These are phyloP conservation scores for Karalla daura DNA, from an alignment of 2,797 vertebrate species.

Conservation along the genomic window DNA sequence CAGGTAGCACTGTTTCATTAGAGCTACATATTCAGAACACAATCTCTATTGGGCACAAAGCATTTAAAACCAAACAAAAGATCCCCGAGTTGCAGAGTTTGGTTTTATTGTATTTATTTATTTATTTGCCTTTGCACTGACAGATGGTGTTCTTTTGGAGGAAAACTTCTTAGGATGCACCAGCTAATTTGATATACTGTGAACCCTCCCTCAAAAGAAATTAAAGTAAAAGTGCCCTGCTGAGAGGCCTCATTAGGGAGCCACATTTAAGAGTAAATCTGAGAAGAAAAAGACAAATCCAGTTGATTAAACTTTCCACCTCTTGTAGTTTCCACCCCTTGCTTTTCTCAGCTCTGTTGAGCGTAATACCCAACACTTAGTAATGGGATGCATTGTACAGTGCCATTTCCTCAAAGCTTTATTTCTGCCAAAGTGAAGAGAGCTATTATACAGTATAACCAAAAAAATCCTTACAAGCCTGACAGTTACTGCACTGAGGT, in stretches of 20 bases:
- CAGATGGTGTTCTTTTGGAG: constrained; percentile 55
- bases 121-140: constrained; percentile 26
- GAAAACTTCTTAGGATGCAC: constrained; percentile 48
- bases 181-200: constrained; percentile 56
- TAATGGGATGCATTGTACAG: not conserved
- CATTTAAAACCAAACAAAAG: constrained; percentile 14
- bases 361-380: not conserved
- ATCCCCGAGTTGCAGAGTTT: constrained; percentile 18
- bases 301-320: constrained; percentile 51
- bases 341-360: constrained; percentile 17
- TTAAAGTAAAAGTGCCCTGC: constrained; percentile 61
- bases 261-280: constrained; percentile 62
- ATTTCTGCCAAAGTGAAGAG: not conserved
- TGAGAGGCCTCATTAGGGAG: constrained; percentile 71
- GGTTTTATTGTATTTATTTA: not conserved
- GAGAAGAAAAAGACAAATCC: constrained; percentile 62
- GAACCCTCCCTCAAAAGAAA: constrained; percentile 60
- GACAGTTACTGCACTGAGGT: not conserved
- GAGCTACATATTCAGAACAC: not conserved
- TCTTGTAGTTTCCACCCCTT: constrained; percentile 40
- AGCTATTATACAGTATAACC: not conserved
- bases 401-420: not conserved
- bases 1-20: not conserved
- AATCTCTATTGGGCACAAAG: not conserved
- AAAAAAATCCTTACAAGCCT: constrained; percentile 1